A percentile compares a stretch with the other conserved stretches of the same genome.
phyloP scores from a whole-genome alignment of 2,888 invertebrate genomes.

The Sminthurides aquaticus region DNA sequence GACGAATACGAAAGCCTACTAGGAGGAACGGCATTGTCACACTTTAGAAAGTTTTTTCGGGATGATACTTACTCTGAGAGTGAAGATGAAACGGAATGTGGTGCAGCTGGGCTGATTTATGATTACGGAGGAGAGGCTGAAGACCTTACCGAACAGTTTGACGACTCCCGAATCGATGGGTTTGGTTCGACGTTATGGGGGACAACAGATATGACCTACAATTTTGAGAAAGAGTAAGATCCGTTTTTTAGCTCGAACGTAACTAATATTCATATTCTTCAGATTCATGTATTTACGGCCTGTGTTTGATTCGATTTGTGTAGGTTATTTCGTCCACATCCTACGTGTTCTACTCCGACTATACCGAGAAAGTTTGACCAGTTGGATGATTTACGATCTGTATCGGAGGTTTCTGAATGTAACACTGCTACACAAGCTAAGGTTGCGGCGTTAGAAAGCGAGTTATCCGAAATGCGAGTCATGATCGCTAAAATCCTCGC shows the following conservation, averaged over 20 bases:
- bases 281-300: neutral
- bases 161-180: conserved; percentile 5
- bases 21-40: neutral
- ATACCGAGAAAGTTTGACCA: neutral
- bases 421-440: conserved; percentile 18
- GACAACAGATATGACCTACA: conserved; percentile 13
- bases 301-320: neutral
- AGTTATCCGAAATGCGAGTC: conserved; percentile 21
- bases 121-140: conserved; percentile 11
- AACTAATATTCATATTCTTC: too few relatives aligned
- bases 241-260: too few relatives aligned
- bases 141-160: conserved; percentile 2
- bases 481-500: conserved; percentile 21
- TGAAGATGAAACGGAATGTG: conserved; percentile 9
- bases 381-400: conserved; percentile 9
- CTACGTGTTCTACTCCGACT: conserved; percentile 19
- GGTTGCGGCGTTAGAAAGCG: conserved; percentile 23
- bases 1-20: neutral
- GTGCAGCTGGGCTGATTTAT: conserved; percentile 14
- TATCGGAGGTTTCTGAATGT: conserved; percentile 10
- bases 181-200: conserved; percentile 15
- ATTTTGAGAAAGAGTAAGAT: conserved; percentile 18
- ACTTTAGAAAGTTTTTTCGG: neutral
- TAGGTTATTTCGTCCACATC: neutral
- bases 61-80: conserved; percentile 7